Percentiles rank a stretch among this genome's conserved stretches.
Evolutionary conservation across 2,888 invertebrate species (phyloP).

Genomic region (Sympetrum striolatum): DNA sequence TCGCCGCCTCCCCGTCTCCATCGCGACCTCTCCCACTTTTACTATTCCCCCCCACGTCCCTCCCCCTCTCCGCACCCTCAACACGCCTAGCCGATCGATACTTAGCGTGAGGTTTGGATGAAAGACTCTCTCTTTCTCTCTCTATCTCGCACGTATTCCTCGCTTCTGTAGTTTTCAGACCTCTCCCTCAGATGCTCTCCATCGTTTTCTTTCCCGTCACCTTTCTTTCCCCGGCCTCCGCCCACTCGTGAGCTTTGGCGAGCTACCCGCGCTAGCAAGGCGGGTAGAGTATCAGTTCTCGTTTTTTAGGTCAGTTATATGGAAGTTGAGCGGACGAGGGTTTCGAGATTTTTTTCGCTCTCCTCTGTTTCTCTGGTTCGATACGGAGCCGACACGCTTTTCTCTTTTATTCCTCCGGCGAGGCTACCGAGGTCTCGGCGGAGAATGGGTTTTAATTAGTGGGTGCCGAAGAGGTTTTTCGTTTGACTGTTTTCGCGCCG

Average conservation of each 20-base stretch:
- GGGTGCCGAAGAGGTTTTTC: background rate
- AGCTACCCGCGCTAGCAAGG: background rate
- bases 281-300: constrained; percentile 15
- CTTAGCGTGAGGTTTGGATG: constrained; percentile 31
- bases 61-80: background rate
- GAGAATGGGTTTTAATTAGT: background rate
- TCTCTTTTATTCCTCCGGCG: background rate
- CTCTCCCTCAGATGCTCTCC: background rate
- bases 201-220: background rate
- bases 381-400: background rate
- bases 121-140: background rate
- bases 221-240: background rate
- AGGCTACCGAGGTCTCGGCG: background rate
- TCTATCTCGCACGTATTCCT: background rate
- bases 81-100: constrained; percentile 35
- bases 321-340: background rate
- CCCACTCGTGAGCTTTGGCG: background rate
- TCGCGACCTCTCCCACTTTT: background rate
- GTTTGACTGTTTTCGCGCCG: too few species aligned
- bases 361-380: background rate
- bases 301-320: constrained; percentile 25
- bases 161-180: background rate
- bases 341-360: background rate
- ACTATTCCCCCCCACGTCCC: background rate
- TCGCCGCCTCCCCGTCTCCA: background rate